A percentile compares a stretch with the other conserved stretches of the same genome.
Evolutionary conservation across 2,797 vertebrate genomes (phyloP).

Genomic region (Erpetoichthys calabaricus): DNA sequence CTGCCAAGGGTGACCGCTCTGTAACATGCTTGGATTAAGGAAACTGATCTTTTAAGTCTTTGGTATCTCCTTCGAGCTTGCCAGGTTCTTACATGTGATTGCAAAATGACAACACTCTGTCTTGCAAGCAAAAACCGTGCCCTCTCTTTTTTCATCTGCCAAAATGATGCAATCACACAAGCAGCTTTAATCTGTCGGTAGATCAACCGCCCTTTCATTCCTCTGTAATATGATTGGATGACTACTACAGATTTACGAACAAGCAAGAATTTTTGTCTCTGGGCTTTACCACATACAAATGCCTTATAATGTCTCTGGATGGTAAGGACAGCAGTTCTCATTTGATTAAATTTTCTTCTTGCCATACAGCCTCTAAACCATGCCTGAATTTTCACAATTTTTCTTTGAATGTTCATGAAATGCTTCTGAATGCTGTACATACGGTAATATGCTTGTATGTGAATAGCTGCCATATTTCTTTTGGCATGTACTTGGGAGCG

Average conservation of each 20-base stretch:
- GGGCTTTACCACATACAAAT: conserved; percentile 19
- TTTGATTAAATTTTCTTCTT: conserved; percentile 21
- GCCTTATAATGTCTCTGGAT: conserved; percentile 40
- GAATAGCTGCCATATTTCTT: conserved; percentile 41
- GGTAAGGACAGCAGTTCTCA: conserved; percentile 18
- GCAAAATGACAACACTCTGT: conserved; percentile 23
- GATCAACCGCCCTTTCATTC: conserved; percentile 22
- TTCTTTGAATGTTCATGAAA: conserved; percentile 38
- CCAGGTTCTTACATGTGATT: conserved; percentile 35
- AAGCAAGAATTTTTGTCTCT: conserved; percentile 24
- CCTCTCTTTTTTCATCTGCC: conserved; percentile 36
- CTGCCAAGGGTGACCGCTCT: conserved; percentile 13
- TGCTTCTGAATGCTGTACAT: conserved; percentile 42
- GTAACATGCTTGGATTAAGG: conserved; percentile 31
- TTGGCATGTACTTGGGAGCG: conserved; percentile 21
- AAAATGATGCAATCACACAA: conserved; percentile 29
- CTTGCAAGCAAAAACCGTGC: conserved; percentile 26
- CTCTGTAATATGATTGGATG: conserved; percentile 39
- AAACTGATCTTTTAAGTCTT: conserved; percentile 26
- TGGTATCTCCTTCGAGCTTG: conserved; percentile 36
- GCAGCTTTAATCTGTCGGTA: conserved; percentile 24
- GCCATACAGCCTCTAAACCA: conserved; percentile 35
- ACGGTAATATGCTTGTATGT: conserved; percentile 71
- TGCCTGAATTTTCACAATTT: conserved; percentile 57
- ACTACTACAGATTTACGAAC: conserved; percentile 24